These are phyloP conservation scores for Amiota minor DNA, from an alignment of 2,888 invertebrate species.

Conservation along the genomic window DNA sequence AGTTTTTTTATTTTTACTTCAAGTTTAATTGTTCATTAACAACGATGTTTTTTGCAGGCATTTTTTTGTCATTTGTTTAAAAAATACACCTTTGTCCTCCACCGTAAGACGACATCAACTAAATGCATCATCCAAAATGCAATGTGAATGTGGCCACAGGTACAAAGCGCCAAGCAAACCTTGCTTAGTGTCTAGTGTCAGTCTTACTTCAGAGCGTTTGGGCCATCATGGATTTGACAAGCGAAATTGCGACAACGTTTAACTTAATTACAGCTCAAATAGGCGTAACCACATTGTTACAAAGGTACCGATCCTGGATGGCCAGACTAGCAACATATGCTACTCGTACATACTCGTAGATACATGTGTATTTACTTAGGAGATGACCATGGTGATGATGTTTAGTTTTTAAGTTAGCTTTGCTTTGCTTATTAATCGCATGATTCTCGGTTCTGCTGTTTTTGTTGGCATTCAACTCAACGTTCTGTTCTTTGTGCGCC, in stretches of 20 bases:
- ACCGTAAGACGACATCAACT: no score
- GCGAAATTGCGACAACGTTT: conserved; percentile 67
- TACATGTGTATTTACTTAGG: conserved; percentile 41
- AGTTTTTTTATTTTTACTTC: no score
- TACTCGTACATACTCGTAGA: no score
- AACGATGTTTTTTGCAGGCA: no score
- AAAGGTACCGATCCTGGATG: conserved; percentile 34
- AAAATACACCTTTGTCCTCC: no score
- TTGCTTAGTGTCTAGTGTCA: no score
- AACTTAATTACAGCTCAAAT: conserved; percentile 67
- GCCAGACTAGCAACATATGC: no score
- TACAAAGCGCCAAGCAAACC: no score
- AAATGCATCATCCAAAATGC: no score
- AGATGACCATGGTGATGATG: conserved; percentile 52
- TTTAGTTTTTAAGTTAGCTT: conserved; percentile 47
- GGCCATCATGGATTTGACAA: conserved; percentile 9
- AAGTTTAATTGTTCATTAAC: no score
- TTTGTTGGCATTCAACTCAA: neutral
- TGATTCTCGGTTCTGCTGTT: conserved; percentile 17
- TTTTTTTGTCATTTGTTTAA: no score
- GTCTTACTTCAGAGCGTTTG: neutral
- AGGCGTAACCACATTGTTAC: conserved; percentile 59
- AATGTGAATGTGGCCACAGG: no score
- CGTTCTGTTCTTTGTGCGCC: neutral
- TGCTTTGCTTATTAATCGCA: conserved; percentile 44